Evolutionary conservation across 1,140 invertebrate species (phyloP), one percentile per base, ranked within the genome.

Genomic region (Dinoponera quadriceps): DNA sequence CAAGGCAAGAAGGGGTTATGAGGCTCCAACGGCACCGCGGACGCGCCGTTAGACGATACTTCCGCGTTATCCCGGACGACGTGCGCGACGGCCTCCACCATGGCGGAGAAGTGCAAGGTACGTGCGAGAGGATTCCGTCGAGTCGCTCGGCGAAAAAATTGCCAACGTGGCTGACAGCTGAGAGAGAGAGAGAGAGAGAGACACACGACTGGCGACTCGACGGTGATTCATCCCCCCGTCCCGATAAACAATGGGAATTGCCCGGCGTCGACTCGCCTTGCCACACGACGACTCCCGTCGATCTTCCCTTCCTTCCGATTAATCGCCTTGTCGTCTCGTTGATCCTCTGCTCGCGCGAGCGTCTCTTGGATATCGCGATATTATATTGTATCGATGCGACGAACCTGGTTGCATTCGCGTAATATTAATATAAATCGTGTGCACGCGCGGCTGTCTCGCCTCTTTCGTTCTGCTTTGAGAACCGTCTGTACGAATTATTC

Each of bases 41-140:
- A 60, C 82, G 69, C 74, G 73, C 54, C 78, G 65, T 89, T 87
- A 33, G 75, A 74, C 49, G 51, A 85, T 89, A 90, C 91, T 89
- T 91, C 91, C 85, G 73, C 84, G 75, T 27, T 80, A 54, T 85
- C 90, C 87, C 86, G 85, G 62, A 73, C 68, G 63, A 81, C 83
- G 60, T 78, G 84, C 72, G 57, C 38, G 55, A 22, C 22, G 13
- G 22, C 55, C 38, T 81, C 25, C 75, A 89, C 48, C 55, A 92
- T 92, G 92, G 90, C 91, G 84, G 90, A 91, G 74, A 92, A 91
- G 74, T 92, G 92, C 86, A 92, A 92, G 88, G 92, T 92, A 87
- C 22, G 90, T 54, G 13, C 7, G 27, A 11, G 60, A 49, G 14
- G 62, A 59, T 33, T 7, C 57, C 18, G 11, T n/a, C 13, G 25